phyloP scores from a whole-genome alignment of 2,113 vertebrate genomes.

The Anser brachyrhynchus region DNA sequence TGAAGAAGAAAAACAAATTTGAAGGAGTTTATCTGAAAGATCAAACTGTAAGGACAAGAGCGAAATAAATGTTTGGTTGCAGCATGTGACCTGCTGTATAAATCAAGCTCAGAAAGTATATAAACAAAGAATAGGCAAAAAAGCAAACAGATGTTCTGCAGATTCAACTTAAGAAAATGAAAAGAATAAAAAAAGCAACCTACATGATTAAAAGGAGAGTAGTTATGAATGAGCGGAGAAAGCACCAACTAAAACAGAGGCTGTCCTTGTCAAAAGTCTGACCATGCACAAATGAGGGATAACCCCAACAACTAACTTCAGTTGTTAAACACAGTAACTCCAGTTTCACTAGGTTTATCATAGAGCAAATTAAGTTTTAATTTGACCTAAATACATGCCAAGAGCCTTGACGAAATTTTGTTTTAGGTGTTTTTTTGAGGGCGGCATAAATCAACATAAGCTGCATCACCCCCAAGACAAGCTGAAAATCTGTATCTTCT shows the following conservation, averaged over 20 bases:
- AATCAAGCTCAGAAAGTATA: neutral
- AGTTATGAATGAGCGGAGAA: neutral
- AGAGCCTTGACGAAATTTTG: neutral
- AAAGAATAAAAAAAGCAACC: neutral
- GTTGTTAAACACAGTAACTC: neutral
- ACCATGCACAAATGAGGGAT: neutral
- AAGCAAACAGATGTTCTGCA: accelerated
- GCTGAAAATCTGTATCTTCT: neutral
- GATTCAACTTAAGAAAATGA: neutral
- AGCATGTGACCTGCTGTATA: neutral
- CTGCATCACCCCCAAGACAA: accelerated
- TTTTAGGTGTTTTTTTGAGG: neutral
- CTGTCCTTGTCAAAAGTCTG: neutral
- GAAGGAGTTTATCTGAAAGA: conserved; percentile 11
- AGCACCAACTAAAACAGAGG: neutral
- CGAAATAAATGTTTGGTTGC: conserved; percentile 24
- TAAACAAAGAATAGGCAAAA: neutral
- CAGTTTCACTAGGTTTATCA: neutral
- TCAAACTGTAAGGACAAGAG: neutral
- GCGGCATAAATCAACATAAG: neutral
- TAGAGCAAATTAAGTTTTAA: neutral
- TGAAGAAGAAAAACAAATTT: neutral
- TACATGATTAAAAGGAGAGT: neutral
- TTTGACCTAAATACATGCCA: neutral
- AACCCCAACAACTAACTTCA: neutral